Conservation (phyloP, 2,888 invertebrate genomes). For the Drosophila multiciliata region DNA sequence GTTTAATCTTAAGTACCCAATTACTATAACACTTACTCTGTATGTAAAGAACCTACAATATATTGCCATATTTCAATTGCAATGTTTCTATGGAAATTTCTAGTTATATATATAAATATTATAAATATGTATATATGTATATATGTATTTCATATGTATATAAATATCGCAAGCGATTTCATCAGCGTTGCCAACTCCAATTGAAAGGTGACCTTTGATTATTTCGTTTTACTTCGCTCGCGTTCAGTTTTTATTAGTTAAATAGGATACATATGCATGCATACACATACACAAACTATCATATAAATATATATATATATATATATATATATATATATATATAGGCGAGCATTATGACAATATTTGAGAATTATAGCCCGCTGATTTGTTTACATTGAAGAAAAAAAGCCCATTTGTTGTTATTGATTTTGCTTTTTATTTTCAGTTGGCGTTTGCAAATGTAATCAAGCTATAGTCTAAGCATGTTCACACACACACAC, state of each 20-base stretch:
- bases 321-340: neutral
- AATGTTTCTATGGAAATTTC: constrained; percentile 1
- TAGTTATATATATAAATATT: constrained; percentile 1
- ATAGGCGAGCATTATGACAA: constrained; percentile 3
- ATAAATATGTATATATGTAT: neutral
- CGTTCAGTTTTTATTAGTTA: constrained; percentile 25
- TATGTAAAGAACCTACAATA: neutral
- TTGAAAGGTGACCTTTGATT: constrained; percentile 35
- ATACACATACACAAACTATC: neutral
- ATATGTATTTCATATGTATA: neutral
- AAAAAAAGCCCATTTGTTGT: constrained; percentile 18
- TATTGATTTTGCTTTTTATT: constrained; percentile 43
- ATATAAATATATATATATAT: neutral
- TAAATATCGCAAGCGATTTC: constrained; percentile 8
- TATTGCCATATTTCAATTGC: neutral
- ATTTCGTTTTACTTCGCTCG: constrained; percentile 19
- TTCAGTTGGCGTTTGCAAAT: constrained; percentile 11
- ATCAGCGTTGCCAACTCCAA: constrained; percentile 20
- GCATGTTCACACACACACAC: neutral
- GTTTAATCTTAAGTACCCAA: neutral
- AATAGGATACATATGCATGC: constrained; percentile 12
- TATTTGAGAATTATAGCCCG: constrained; percentile 16
- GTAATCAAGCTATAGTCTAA: constrained; percentile 2
- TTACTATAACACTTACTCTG: neutral
- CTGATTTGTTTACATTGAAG: constrained; percentile 6